Evolutionary conservation across 2,888 invertebrate species (phyloP).

Genomic region (Drosophila picticornis): DNA sequence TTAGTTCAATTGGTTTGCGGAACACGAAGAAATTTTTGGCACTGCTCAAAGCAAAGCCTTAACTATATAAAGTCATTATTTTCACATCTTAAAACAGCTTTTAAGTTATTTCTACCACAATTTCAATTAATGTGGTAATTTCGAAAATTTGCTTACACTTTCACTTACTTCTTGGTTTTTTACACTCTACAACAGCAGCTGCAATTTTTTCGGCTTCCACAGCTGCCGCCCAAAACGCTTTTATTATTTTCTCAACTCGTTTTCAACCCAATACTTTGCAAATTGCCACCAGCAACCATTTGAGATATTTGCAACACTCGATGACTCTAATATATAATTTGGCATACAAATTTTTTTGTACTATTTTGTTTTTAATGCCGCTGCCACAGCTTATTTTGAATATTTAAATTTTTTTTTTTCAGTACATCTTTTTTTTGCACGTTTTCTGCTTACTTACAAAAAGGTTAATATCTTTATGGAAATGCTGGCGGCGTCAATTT

Average conservation of each 20-base stretch:
- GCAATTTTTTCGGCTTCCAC: constrained; percentile 4
- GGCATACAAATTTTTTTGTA: constrained; percentile 18
- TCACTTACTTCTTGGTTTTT: background rate
- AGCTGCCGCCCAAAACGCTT: constrained; percentile 26
- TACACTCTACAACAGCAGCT: background rate
- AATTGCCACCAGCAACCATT: constrained; percentile 57
- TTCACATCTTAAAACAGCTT: background rate
- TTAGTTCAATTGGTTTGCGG: constrained; percentile 38
- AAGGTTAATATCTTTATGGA: constrained; percentile 69
- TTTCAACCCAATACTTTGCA: constrained; percentile 42
- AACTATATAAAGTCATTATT: background rate
- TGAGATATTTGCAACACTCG: constrained; percentile 58
- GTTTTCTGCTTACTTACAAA: constrained; percentile 41
- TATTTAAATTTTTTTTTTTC: constrained; percentile 16
- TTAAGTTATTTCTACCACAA: background rate
- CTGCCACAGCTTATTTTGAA: constrained; percentile 6
- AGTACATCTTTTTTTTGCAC: background rate
- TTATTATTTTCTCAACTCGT: constrained; percentile 46
- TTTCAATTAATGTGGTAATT: background rate
- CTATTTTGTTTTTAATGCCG: constrained; percentile 24
- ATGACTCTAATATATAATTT: constrained; percentile 64
- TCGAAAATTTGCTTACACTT: constrained; percentile 2
- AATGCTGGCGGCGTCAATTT: constrained; percentile 41
- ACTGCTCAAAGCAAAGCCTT: background rate
- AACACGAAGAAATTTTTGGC: background rate